Conservation (phyloP, 2,888 invertebrate species). For the Ectemnius cavifrons region DNA sequence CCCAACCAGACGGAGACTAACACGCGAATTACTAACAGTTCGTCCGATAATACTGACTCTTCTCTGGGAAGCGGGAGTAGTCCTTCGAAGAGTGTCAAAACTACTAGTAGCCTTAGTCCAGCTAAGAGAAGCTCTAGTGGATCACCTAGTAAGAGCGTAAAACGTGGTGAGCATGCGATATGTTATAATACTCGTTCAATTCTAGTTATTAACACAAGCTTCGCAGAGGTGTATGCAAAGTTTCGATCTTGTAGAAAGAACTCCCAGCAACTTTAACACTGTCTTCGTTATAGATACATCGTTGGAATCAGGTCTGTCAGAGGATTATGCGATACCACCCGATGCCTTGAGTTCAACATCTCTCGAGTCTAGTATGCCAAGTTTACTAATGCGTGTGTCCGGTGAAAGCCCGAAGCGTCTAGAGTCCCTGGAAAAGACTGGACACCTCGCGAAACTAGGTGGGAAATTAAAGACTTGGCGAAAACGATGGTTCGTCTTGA, state of each 20-base stretch:
- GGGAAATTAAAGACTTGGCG: conserved; percentile 98
- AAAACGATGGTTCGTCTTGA: conserved; percentile 96
- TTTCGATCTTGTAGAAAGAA: background rate
- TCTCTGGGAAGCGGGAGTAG: conserved; percentile 86
- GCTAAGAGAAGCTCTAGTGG: conserved; percentile 91
- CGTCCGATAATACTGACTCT: conserved; percentile 81
- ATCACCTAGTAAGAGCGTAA: conserved; percentile 89
- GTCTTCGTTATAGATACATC: conserved; percentile 86
- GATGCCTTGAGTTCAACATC: conserved; percentile 92
- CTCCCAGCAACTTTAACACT: conserved; percentile 35
- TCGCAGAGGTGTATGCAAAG: too few relatives aligned
- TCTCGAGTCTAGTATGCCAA: conserved; percentile 87
- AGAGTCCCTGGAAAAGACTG: conserved; percentile 92
- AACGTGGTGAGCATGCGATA: conserved; percentile 83
- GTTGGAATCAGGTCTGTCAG: conserved; percentile 95
- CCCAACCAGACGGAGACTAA: conserved; percentile 80
- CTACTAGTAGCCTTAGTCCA: conserved; percentile 90
- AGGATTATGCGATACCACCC: conserved; percentile 97
- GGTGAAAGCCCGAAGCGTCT: conserved; percentile 81
- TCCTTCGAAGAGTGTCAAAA: conserved; percentile 92
- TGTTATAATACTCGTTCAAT: background rate
- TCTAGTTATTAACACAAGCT: background rate
- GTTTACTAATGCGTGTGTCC: conserved; percentile 81
- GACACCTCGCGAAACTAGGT: conserved; percentile 93
- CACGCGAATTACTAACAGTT: conserved; percentile 79